Conservation (phyloP, 2,888 invertebrate species). For the Siphlonurus alternatus region DNA sequence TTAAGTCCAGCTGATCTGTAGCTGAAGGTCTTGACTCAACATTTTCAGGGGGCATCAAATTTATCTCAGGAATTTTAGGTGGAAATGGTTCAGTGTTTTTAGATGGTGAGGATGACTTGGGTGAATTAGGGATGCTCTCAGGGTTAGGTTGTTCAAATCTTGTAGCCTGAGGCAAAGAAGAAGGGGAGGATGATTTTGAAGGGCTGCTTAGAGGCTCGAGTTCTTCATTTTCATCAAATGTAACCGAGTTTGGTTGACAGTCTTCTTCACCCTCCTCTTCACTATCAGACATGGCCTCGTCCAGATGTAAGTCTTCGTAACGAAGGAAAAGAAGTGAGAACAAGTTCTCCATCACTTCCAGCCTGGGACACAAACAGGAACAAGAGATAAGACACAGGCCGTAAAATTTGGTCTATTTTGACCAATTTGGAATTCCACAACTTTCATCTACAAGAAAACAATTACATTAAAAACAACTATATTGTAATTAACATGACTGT, state of each 20-base stretch:
- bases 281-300: constrained; percentile 27
- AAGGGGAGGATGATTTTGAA: neutral
- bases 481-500: no score
- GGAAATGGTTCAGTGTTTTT: no score
- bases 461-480: no score
- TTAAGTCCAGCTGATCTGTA: neutral
- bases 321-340: constrained; percentile 52
- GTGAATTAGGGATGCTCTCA: neutral
- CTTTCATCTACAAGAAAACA: no score
- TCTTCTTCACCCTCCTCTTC: constrained; percentile 26
- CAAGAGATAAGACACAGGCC: no score
- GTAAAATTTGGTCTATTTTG: no score
- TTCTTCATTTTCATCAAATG: neutral
- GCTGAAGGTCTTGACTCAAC: no score
- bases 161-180: neutral
- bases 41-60: no score
- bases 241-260: neutral
- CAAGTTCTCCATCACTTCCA: constrained; percentile 52
- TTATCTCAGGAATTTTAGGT: no score
- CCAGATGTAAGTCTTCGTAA: constrained; percentile 37
- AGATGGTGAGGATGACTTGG: no score
- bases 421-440: no score
- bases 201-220: neutral
- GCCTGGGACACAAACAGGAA: constrained; percentile 9
- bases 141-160: neutral